phyloP scores from a whole-genome alignment of 2,888 invertebrate genomes.

The Empis stercorea region DNA sequence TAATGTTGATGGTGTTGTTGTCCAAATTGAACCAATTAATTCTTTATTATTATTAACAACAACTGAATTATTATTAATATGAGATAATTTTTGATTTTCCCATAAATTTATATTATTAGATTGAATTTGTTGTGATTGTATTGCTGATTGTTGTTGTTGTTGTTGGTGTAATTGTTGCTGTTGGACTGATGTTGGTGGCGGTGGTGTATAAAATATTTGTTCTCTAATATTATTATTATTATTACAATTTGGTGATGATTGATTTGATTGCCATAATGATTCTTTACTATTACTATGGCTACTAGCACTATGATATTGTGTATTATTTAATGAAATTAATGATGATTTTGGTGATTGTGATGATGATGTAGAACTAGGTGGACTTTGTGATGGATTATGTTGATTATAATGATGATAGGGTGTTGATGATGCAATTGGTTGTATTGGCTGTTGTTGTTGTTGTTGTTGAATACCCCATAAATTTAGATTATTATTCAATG shows the following conservation, averaged over 20 bases:
- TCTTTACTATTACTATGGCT: constrained; percentile 34
- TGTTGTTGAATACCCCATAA: neutral
- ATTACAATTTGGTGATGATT: constrained; percentile 28
- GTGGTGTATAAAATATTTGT: neutral
- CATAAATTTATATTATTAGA: neutral
- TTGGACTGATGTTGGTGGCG: neutral
- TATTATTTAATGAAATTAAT: constrained; percentile 15
- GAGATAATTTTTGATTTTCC: neutral
- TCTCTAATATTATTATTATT: too few relatives aligned
- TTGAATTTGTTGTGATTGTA: constrained; percentile 2
- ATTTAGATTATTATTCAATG: neutral
- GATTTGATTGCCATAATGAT: constrained; percentile 30
- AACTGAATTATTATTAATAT: neutral
- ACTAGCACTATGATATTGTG: constrained; percentile 20
- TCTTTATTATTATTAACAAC: neutral
- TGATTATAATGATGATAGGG: constrained; percentile 9
- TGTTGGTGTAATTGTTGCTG: constrained; percentile 1
- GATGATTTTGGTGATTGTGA: neutral
- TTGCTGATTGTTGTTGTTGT: constrained; percentile 5
- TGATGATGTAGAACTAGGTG: constrained; percentile 6
- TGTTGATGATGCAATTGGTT: constrained; percentile 6
- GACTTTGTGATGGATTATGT: constrained; percentile 4
- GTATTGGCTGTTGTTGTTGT: too few relatives aligned
- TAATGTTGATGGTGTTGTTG: constrained; percentile 1
- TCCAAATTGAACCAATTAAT: constrained; percentile 6